A percentile compares a stretch with the other conserved stretches of the same genome.
These are phyloP conservation scores for Oxyscelio sp. DNA, from an alignment of 2,888 invertebrate genomes.

Conservation along the genomic window DNA sequence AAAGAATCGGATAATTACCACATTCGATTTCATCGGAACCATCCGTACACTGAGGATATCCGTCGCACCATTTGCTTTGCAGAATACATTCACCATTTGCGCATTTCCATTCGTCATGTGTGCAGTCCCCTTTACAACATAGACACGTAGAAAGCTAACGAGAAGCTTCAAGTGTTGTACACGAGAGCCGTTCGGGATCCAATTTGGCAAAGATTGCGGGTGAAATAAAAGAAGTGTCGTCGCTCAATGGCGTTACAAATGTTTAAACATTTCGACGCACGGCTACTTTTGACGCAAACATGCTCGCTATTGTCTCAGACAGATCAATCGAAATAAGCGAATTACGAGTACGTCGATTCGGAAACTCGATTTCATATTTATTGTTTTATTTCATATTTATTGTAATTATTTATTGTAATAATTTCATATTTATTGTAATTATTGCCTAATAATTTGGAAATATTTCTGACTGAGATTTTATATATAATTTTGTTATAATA, in stretches of 20 bases:
- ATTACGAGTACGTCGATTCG: too few species aligned
- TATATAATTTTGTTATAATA: too few species aligned
- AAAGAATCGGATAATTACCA: slow-evolving; percentile 81
- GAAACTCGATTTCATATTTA: too few species aligned
- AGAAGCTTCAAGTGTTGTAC: slow-evolving; percentile 77
- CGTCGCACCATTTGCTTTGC: slow-evolving; percentile 90
- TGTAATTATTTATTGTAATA: too few species aligned
- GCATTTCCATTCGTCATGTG: slow-evolving; percentile 88
- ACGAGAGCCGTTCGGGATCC: slow-evolving; percentile 64
- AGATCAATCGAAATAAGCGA: too few species aligned
- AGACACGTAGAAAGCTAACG: slow-evolving; percentile 83
- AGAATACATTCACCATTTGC: slow-evolving; percentile 91
- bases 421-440: too few species aligned
- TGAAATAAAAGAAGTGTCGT: slow-evolving; percentile 45
- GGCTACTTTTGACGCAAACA: neutral
- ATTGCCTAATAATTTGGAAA: too few species aligned
- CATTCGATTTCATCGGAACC: slow-evolving; percentile 89
- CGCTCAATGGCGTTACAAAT: slow-evolving; percentile 30
- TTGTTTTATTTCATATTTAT: neutral
- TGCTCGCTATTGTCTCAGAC: neutral
- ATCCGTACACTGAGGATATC: slow-evolving; percentile 90
- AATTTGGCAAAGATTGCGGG: slow-evolving; percentile 52
- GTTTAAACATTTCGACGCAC: slow-evolving; percentile 19
- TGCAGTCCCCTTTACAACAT: slow-evolving; percentile 82
- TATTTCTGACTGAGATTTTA: too few species aligned